Percentiles rank a stretch among this genome's conserved stretches.
phyloP scores from a whole-genome alignment of 2,113 vertebrate species.

The Hymenochirus boettgeri region DNA sequence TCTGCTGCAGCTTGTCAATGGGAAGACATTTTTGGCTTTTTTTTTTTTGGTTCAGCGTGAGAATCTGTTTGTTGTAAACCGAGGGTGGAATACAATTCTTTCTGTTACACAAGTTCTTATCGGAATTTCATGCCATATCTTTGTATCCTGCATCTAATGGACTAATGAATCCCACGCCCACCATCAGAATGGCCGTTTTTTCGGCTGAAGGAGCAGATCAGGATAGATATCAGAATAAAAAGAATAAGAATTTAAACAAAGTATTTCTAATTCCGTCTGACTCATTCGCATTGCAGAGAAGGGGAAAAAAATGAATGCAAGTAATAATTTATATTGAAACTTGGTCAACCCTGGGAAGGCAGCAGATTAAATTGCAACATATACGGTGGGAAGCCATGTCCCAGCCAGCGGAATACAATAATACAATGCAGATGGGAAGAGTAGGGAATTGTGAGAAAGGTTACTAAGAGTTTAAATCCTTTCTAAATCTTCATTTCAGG shows the following conservation, averaged over 20 bases:
- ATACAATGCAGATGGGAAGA: conserved; percentile 10
- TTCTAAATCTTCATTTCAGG: not conserved
- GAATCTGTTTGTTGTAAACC: too few species aligned
- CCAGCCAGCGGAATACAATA: conserved; percentile 3
- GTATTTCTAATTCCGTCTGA: conserved; percentile 45
- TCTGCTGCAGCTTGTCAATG: too few species aligned
- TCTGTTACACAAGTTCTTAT: too few species aligned
- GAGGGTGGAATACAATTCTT: too few species aligned
- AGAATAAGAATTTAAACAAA: conserved; percentile 47
- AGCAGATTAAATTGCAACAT: conserved; percentile 3
- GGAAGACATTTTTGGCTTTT: too few species aligned
- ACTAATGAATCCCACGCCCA: conserved; percentile 43
- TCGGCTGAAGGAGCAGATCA: conserved; percentile 34
- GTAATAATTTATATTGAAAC: not conserved
- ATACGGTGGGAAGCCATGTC: not conserved
- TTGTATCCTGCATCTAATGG: conserved; percentile 1
- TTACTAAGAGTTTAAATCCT: not conserved
- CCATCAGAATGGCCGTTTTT: conserved; percentile 12
- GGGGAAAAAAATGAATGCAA: not conserved
- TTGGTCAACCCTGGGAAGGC: conserved; percentile 1
- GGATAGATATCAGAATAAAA: conserved; percentile 28
- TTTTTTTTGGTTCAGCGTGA: too few species aligned
- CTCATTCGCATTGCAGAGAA: conserved; percentile 29
- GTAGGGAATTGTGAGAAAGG: not conserved
- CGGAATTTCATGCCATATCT: not conserved